Conservation (phyloP, 2,888 invertebrate genomes). For the Exephanes ischioxanthus region DNA sequence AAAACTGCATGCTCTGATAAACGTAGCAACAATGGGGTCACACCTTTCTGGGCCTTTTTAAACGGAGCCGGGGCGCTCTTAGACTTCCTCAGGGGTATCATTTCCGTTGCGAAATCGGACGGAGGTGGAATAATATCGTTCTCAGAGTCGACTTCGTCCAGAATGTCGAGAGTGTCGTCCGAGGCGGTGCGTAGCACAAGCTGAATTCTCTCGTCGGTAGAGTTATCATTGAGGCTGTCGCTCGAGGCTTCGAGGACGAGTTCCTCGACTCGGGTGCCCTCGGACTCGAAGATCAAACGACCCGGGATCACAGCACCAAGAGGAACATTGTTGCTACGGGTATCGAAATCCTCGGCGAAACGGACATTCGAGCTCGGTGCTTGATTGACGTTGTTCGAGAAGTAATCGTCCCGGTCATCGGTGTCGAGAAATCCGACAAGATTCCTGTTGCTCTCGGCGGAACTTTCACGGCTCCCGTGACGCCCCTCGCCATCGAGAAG, state of each 20-base stretch:
- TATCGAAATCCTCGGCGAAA: conserved; percentile 53
- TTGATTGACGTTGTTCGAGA: conserved; percentile 55
- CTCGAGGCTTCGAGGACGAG: conserved; percentile 63
- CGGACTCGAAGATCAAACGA: conserved; percentile 33
- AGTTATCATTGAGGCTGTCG: conserved; percentile 73
- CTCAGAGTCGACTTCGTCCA: conserved; percentile 72
- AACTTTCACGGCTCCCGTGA: conserved; percentile 37
- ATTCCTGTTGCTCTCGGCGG: conserved; percentile 67
- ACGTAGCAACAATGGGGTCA: conserved; percentile 23
- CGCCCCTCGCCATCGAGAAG: conserved; percentile 53
- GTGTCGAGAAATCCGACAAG: conserved; percentile 58
- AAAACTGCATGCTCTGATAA: conserved; percentile 67
- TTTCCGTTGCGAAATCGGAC: conserved; percentile 79
- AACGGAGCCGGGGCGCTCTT: conserved; percentile 82
- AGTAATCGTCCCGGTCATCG: conserved; percentile 52
- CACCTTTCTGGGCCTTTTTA: conserved; percentile 77
- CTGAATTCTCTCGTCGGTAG: conserved; percentile 70
- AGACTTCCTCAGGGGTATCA: conserved; percentile 81
- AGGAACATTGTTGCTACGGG: conserved; percentile 33
- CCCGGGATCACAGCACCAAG: conserved; percentile 35
- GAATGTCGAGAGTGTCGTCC: conserved; percentile 70
- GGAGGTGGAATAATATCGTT: conserved; percentile 80
- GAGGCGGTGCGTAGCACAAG: conserved; percentile 68
- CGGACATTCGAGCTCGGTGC: conserved; percentile 43
- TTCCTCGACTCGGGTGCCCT: conserved; percentile 26